A percentile compares a stretch with the other conserved stretches of the same genome.
These are phyloP conservation scores for Siniperca undulata DNA, from an alignment of 2,797 vertebrate species.

Conservation along the genomic window DNA sequence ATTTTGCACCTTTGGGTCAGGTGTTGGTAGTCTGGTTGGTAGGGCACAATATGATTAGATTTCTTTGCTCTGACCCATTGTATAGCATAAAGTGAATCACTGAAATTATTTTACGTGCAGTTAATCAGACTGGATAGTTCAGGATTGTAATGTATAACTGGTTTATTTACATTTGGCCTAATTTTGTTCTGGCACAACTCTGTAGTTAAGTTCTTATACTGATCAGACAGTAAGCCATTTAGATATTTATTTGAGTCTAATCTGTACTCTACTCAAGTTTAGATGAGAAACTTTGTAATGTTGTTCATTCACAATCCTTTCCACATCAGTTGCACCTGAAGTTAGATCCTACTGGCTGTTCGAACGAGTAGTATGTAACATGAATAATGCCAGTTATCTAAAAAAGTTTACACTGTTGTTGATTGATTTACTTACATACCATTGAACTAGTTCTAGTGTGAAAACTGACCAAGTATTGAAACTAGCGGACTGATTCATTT, in stretches of 20 bases:
- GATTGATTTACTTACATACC: not conserved
- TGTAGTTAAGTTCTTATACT: not conserved
- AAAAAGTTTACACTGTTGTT: not conserved
- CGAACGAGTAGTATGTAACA: not conserved
- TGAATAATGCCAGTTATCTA: not conserved
- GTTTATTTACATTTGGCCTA: too few species aligned
- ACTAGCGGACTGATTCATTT: not conserved
- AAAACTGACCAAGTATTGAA: not conserved
- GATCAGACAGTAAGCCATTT: not conserved
- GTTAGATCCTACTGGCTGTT: not conserved
- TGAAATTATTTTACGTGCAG: not conserved
- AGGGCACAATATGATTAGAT: not conserved
- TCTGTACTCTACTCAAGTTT: not conserved
- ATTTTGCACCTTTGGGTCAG: too few species aligned
- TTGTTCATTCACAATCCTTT: not conserved
- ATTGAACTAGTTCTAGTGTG: not conserved
- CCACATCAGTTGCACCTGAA: not conserved
- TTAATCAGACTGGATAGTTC: not conserved
- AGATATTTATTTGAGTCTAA: not conserved
- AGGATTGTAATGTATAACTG: not conserved
- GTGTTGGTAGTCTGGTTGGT: not conserved
- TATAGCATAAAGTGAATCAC: not conserved
- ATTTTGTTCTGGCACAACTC: conserved; percentile 1
- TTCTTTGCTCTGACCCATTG: not conserved
- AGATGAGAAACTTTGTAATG: not conserved